A percentile compares a stretch with the other conserved stretches of the same genome.
phyloP scores from a whole-genome alignment of 2,113 vertebrate genomes.

The Nanger granti region DNA sequence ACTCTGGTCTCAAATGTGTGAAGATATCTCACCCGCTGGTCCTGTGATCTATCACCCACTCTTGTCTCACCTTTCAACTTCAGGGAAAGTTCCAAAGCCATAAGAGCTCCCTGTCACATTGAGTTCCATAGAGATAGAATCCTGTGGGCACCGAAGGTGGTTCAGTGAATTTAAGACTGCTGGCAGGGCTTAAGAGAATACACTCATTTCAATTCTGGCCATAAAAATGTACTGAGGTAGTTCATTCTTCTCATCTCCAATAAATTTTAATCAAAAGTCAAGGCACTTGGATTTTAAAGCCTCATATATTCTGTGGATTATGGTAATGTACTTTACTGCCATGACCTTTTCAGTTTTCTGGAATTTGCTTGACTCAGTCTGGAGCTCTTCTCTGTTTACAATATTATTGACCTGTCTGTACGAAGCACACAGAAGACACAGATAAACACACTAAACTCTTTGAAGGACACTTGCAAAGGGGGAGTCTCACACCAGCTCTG shows the following conservation, averaged over 20 bases:
- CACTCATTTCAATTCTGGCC: background rate
- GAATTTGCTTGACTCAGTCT: constrained; percentile 57
- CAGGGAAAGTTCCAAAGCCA: constrained; percentile 13
- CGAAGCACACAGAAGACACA: background rate
- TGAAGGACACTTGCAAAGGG: background rate
- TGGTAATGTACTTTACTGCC: constrained; percentile 31
- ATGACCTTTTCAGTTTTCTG: constrained; percentile 65
- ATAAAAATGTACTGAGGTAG: constrained; percentile 53
- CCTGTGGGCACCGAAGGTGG: background rate
- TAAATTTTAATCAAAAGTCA: constrained; percentile 60
- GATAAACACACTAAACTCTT: constrained; percentile 38
- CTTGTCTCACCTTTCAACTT: background rate
- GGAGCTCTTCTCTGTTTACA: constrained; percentile 43
- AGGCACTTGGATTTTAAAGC: constrained; percentile 43
- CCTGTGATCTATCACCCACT: background rate
- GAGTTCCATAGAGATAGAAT: background rate
- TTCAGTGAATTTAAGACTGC: background rate
- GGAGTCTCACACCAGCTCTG: background rate
- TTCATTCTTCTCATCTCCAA: constrained; percentile 29
- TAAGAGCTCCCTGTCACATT: background rate
- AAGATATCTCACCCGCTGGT: background rate
- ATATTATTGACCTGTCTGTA: background rate
- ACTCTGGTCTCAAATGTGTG: background rate
- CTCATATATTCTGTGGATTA: constrained; percentile 49
- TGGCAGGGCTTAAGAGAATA: constrained; percentile 16